These are phyloP conservation scores for Procavia capensis DNA, from an alignment of 2,113 vertebrate genomes.

Conservation along the genomic window DNA sequence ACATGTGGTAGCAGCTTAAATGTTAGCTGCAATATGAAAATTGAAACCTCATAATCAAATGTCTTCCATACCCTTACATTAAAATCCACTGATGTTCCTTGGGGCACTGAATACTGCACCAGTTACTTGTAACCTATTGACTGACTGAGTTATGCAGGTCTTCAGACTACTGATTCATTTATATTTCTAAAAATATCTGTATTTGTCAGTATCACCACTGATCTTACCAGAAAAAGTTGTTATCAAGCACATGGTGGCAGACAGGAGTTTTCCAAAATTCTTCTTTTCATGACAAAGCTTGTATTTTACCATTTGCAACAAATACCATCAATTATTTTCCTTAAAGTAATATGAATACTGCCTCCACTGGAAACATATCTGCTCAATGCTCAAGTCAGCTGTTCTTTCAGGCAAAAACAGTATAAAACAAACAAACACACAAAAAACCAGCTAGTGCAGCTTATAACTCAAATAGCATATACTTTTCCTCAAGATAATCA, in stretches of 20 bases:
- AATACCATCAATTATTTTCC: not conserved
- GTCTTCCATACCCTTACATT: not conserved
- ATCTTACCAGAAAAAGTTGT: not conserved
- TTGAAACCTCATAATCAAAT: not conserved
- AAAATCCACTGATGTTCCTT: not conserved
- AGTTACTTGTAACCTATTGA: too few relatives aligned
- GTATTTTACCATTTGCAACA: slow-evolving; percentile 18
- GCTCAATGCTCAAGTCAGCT: not conserved
- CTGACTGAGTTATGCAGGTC: too few relatives aligned
- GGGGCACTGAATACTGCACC: not conserved
- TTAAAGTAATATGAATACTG: not conserved
- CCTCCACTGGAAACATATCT: slow-evolving; percentile 7
- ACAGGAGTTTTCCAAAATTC: not conserved
- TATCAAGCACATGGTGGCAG: not conserved
- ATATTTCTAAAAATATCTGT: not conserved
- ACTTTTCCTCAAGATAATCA: slow-evolving; percentile 14
- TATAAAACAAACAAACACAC: too few relatives aligned
- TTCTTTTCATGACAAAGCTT: slow-evolving; percentile 24
- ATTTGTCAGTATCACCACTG: not conserved
- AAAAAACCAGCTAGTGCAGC: not conserved
- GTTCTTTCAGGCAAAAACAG: slow-evolving; percentile 11
- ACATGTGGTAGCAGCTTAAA: not conserved
- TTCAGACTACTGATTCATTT: not conserved
- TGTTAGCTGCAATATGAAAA: not conserved
- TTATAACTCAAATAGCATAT: not conserved